phyloP scores from a whole-genome alignment of 2,888 invertebrate species.

The Epistrophella euchroma region DNA sequence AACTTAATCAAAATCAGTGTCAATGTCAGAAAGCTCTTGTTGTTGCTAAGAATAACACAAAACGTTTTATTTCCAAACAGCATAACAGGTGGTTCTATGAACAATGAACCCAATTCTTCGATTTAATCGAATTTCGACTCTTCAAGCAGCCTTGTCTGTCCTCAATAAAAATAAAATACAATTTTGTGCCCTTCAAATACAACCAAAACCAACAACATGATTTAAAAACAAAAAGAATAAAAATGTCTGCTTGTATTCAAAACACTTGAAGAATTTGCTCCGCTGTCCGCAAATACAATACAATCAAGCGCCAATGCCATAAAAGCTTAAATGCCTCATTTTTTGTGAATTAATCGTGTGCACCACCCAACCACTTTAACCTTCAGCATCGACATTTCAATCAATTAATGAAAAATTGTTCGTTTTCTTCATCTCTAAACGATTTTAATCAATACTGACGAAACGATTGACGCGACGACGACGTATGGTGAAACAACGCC shows the following conservation, averaged over 20 bases:
- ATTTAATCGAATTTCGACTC: neutral
- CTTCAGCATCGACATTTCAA: slow-evolving; percentile 54
- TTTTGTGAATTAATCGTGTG: slow-evolving; percentile 42
- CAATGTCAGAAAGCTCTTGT: slow-evolving; percentile 19
- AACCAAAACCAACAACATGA: slow-evolving; percentile 6
- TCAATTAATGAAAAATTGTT: slow-evolving; percentile 47
- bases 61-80: slow-evolving; percentile 1
- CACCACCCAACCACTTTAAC: slow-evolving; percentile 40
- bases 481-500: neutral
- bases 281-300: neutral
- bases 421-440: slow-evolving; percentile 7
- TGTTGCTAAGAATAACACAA: slow-evolving; percentile 1
- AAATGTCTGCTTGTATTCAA: slow-evolving; percentile 21
- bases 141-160: neutral
- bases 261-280: slow-evolving; percentile 50
- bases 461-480: neutral
- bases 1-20: slow-evolving; percentile 18
- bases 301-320: slow-evolving; percentile 43
- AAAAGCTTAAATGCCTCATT: slow-evolving; percentile 45
- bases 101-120: slow-evolving; percentile 3
- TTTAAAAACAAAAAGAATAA: neutral
- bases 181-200: slow-evolving; percentile 48
- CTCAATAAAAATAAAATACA: slow-evolving; percentile 9
- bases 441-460: slow-evolving; percentile 28
- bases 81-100: slow-evolving; percentile 55